A percentile compares a stretch with the other conserved stretches of the same genome.
phyloP scores from a whole-genome alignment of 1,140 invertebrate species.

The Steinernema feltiae region DNA sequence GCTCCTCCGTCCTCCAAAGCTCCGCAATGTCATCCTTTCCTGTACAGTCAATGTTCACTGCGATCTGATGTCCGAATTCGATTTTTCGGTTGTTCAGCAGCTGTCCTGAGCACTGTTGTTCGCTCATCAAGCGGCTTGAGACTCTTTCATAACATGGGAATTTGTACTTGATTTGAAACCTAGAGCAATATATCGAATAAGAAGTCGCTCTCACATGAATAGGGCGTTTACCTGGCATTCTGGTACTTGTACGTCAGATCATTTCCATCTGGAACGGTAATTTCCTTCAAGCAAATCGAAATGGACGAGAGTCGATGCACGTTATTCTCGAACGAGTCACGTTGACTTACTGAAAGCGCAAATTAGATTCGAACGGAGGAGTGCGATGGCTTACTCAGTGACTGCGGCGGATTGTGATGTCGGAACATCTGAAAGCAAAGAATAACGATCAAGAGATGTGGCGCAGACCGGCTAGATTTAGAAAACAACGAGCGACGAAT shows the following conservation, averaged over 20 bases:
- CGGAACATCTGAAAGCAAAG: too few species aligned
- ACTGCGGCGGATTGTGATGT: too few species aligned
- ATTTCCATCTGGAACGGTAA: background rate
- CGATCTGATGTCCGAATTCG: background rate
- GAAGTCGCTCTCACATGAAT: background rate
- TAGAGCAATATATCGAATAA: background rate
- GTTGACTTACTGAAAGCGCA: too few species aligned
- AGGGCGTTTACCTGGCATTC: background rate
- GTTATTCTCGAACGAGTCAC: background rate
- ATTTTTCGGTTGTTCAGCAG: background rate
- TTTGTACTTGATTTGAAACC: background rate
- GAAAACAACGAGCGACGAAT: too few species aligned
- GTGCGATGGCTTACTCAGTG: too few species aligned
- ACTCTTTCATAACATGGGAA: background rate
- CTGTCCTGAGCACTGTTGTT: background rate
- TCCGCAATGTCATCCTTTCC: background rate
- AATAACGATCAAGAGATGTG: too few species aligned
- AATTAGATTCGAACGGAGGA: too few species aligned
- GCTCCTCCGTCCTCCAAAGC: background rate
- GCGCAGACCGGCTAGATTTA: too few species aligned
- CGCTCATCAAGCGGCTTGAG: background rate
- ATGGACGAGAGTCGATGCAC: background rate
- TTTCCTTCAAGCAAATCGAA: background rate
- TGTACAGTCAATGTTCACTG: background rate
- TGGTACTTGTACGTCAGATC: background rate